A percentile compares a stretch with the other conserved stretches of the same genome.
phyloP scores from a whole-genome alignment of 2,113 vertebrate genomes.

The Arenaria interpres region DNA sequence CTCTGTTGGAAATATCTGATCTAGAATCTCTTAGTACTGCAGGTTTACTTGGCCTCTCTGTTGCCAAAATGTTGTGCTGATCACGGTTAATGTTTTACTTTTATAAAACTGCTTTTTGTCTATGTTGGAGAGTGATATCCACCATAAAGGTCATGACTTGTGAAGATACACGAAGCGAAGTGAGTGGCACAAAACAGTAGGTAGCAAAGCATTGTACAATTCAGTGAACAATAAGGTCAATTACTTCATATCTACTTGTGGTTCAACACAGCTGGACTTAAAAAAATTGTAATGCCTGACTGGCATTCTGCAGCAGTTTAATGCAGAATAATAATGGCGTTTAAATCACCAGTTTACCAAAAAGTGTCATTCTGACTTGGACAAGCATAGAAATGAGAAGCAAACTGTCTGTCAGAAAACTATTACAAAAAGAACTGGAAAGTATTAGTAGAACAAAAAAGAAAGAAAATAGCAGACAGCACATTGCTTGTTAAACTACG shows the following conservation, averaged over 20 bases:
- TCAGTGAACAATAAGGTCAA: slow-evolving; percentile 74
- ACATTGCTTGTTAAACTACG: background rate
- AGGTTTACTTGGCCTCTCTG: background rate
- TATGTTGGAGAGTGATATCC: slow-evolving; percentile 38
- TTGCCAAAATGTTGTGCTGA: background rate
- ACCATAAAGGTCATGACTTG: slow-evolving; percentile 53
- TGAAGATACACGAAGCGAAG: slow-evolving; percentile 56
- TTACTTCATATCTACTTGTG: slow-evolving; percentile 68
- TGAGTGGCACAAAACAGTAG: slow-evolving; percentile 69
- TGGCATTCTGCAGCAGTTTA: slow-evolving; percentile 54
- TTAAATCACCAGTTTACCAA: slow-evolving; percentile 56
- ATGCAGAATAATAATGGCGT: slow-evolving; percentile 64
- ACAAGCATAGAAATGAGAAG: slow-evolving; percentile 37
- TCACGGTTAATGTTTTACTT: slow-evolving; percentile 31
- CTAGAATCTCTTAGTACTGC: background rate
- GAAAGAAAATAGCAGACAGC: background rate
- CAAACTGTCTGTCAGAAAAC: slow-evolving; percentile 1
- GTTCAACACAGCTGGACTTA: slow-evolving; percentile 72
- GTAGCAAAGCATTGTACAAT: slow-evolving; percentile 62
- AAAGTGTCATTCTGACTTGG: slow-evolving; percentile 6
- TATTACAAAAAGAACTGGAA: background rate
- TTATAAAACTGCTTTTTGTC: slow-evolving; percentile 13
- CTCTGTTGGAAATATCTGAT: background rate
- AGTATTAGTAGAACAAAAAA: background rate
- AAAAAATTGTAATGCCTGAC: slow-evolving; percentile 58